Conservation (phyloP, 2,113 vertebrate genomes). For the Parus major region DNA sequence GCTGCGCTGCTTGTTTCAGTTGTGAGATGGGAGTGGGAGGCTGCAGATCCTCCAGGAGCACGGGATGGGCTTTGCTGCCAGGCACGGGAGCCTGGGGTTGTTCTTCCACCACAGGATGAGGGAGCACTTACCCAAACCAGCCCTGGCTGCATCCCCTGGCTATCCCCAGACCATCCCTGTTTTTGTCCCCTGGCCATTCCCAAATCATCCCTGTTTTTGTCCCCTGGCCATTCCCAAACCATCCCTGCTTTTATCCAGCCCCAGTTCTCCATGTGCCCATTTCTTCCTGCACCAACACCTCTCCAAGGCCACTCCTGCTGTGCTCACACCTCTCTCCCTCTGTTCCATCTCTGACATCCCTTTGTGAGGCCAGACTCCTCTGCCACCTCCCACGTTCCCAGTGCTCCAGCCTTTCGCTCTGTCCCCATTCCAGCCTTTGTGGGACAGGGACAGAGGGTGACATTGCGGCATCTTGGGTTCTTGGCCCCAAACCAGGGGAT, state of each 20-base stretch:
- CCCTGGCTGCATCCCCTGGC: not conserved
- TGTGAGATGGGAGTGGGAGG: not conserved
- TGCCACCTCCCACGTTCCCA: not conserved
- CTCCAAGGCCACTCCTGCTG: not conserved
- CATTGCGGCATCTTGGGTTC: fast-evolving
- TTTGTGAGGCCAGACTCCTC: not conserved
- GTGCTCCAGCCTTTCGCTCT: not conserved
- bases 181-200: fast-evolving
- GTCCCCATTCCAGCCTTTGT: not conserved
- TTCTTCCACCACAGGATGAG: fast-evolving
- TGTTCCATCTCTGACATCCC: not conserved
- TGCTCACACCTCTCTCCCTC: fast-evolving
- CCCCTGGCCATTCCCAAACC: too few relatives aligned
- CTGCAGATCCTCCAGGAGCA: fast-evolving
- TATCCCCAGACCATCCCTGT: not conserved
- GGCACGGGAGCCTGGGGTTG: fast-evolving
- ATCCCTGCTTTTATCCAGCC: not conserved
- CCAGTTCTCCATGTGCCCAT: fast-evolving
- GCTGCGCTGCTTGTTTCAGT: not conserved
- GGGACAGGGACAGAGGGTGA: not conserved
- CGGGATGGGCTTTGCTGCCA: not conserved
- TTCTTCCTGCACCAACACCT: not conserved
- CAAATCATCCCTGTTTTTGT: fast-evolving
- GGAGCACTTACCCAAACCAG: not conserved
- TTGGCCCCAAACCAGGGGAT: not conserved